Conservation (phyloP, 2,113 vertebrate species). For the Tachysurus vachellii region DNA sequence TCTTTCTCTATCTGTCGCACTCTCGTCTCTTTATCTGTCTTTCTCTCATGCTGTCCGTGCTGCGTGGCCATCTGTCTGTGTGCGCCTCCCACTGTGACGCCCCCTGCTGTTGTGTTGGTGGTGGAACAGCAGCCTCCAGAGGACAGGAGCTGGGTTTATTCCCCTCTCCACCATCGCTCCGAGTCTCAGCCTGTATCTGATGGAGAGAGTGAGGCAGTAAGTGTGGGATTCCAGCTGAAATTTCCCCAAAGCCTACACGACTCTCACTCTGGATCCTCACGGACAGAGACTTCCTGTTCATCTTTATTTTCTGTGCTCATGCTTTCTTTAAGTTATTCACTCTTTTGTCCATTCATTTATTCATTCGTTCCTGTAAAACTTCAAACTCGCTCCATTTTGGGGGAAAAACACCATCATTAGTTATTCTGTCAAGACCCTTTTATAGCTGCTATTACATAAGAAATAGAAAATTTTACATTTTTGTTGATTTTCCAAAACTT, state of each 20-base stretch:
- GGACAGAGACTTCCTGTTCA: neutral
- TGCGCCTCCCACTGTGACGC: neutral
- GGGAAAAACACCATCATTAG: neutral
- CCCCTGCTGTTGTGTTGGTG: constrained; percentile 28
- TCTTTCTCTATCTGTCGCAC: neutral
- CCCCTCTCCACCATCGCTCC: constrained; percentile 87
- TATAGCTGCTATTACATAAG: neutral
- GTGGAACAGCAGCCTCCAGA: constrained; percentile 75
- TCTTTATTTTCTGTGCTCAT: neutral
- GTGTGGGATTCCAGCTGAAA: constrained; percentile 59
- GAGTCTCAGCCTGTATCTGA: constrained; percentile 84
- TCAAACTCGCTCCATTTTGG: neutral
- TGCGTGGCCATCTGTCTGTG: constrained; percentile 55
- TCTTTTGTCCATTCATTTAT: neutral
- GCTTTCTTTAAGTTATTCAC: neutral
- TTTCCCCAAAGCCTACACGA: neutral
- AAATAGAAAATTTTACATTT: neutral
- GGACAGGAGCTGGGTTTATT: constrained; percentile 92
- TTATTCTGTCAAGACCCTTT: neutral
- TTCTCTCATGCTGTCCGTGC: constrained; percentile 28
- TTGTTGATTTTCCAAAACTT: neutral
- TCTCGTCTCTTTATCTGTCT: constrained; percentile 9
- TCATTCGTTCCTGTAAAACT: neutral
- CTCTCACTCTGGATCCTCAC: neutral
- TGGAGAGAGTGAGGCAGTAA: constrained; percentile 89